Percentiles rank a stretch among this genome's conserved stretches.
Evolutionary conservation across 2,113 vertebrate genomes (phyloP).

Genomic region (Chlamydotis undulata): DNA sequence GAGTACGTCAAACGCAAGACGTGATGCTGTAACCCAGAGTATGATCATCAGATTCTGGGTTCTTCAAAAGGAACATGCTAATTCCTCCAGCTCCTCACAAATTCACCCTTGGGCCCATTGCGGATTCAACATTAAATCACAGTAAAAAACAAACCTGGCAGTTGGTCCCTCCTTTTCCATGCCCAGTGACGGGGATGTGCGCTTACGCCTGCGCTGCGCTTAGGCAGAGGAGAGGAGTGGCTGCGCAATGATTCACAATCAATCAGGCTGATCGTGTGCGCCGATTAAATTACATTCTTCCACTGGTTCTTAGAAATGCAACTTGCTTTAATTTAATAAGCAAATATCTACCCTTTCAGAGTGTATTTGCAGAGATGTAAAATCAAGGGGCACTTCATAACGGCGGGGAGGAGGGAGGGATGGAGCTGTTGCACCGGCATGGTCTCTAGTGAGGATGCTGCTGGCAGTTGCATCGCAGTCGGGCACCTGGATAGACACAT

Average conservation of each 20-base stretch:
- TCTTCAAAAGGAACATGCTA: background rate
- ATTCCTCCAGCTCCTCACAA: background rate
- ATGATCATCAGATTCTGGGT: background rate
- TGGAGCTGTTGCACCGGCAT: background rate
- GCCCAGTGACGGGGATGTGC: too few relatives aligned
- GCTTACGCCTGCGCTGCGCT: background rate
- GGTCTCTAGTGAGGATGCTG: background rate
- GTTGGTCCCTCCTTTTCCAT: background rate
- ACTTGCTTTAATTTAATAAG: constrained; percentile 38
- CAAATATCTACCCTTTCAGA: constrained; percentile 2
- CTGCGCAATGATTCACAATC: background rate
- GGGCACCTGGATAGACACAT: rapidly evolving
- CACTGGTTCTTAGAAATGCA: background rate
- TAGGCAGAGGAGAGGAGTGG: background rate
- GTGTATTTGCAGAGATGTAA: background rate
- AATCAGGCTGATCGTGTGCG: background rate
- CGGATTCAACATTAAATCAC: background rate
- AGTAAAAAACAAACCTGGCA: background rate
- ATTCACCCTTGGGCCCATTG: background rate
- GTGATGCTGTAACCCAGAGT: background rate
- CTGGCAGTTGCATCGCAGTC: rapidly evolving
- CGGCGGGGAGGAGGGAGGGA: background rate
- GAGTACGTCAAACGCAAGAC: background rate
- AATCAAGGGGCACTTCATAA: background rate
- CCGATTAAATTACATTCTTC: constrained; percentile 9